Evolutionary conservation across 2,113 vertebrate genomes (phyloP), one percentile per base, ranked within the genome.

Genomic region (Pseudopodoces humilis): DNA sequence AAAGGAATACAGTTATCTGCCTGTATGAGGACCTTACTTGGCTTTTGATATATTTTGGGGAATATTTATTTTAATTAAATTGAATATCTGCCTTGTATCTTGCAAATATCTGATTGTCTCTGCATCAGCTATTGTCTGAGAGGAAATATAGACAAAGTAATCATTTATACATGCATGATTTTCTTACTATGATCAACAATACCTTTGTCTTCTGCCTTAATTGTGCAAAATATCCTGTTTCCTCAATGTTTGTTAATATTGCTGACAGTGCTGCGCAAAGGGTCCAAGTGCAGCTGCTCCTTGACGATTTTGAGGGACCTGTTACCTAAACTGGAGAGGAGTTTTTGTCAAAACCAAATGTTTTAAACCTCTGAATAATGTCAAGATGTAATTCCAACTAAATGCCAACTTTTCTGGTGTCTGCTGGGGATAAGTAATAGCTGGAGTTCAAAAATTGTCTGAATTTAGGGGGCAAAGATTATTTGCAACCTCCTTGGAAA

Each of bases 1-100:
- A 93, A 94, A 95, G 56, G 68, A 88, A 88, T 86, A 90, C 47
- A 88, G 64, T 81, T 95, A 90, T 88, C 82, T 96, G 30, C n/a
- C 85, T 93, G 75, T 86, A 75, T 58, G 47, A 68, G 47, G 43
- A 94, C 75, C 85, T 86, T 92, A 22, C 52, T 88, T 94, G 68
- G 68, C 39, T 96, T 95, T 81, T 78, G 71, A 37, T 88, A 88
- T 63, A 63, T 96, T 94, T 96, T 83, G 6, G 60, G 71, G 71
- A 92, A 92, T 93, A 94, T 92, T 94, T 94, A 88, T 90, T 94
- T 92, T 95, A 96, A 97, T 96, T 97, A 90, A 96, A 93, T 52
- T 83, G 43, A 78, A 63, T 96, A 94, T 95, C 92, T 93, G n/a
- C 31, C 79, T 90, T 95, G 92, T 95, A 86, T 96, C 92, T 90